Conservation (phyloP, 1,140 invertebrate genomes). For the Ruditapes philippinarum region DNA sequence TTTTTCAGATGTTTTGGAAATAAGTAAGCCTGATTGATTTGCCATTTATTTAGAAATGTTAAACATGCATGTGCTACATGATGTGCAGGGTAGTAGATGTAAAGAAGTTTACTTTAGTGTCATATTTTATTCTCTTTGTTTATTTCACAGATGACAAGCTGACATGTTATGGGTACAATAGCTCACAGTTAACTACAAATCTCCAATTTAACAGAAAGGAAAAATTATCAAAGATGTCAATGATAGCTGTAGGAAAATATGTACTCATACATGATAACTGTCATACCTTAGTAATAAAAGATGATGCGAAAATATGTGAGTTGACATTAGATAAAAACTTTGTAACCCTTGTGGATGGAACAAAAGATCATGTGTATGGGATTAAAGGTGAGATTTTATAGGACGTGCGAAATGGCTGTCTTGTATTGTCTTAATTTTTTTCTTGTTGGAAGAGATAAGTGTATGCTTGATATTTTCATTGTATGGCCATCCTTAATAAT, state of each 20-base stretch:
- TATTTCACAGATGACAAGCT: background rate
- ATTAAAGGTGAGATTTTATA: background rate
- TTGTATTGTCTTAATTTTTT: too few species aligned
- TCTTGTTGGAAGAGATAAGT: too few species aligned
- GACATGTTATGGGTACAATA: background rate
- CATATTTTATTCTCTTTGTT: background rate
- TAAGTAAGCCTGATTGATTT: too few species aligned
- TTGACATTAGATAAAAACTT: background rate
- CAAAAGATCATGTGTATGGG: background rate
- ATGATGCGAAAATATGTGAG: background rate
- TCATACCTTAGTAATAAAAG: background rate
- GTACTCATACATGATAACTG: background rate
- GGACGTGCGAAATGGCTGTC: too few species aligned
- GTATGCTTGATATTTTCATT: too few species aligned
- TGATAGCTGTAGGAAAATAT: background rate
- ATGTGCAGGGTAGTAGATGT: background rate
- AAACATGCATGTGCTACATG: background rate
- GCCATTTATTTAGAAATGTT: background rate
- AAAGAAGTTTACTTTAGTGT: background rate
- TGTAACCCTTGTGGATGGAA: background rate
- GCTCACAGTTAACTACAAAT: background rate
- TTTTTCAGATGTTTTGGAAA: too few species aligned
- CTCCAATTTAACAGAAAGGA: too few species aligned
- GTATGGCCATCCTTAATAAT: too few species aligned
- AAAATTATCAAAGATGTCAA: background rate